Evolutionary conservation across 2,113 vertebrate species (phyloP).

Genomic region (Elgaria multicarinata): DNA sequence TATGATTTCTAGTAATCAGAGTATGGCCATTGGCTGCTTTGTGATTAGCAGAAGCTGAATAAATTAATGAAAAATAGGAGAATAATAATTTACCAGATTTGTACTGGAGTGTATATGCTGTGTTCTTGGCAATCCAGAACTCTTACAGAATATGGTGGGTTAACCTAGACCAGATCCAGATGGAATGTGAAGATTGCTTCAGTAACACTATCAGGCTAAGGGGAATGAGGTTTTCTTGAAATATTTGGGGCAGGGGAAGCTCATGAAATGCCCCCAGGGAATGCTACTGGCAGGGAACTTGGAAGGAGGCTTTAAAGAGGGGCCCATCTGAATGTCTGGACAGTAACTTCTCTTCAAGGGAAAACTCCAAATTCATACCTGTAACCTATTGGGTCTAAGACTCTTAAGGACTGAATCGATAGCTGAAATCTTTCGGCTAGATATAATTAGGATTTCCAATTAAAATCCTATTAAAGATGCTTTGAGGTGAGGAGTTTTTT

Average conservation of each 20-base stretch:
- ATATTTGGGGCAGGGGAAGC: too few relatives aligned
- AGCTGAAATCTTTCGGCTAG: neutral
- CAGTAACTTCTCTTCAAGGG: neutral
- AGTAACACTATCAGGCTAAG: neutral
- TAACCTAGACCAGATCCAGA: neutral
- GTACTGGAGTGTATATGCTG: neutral
- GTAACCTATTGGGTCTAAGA: neutral
- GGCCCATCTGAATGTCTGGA: neutral
- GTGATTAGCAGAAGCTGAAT: neutral
- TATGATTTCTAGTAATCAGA: neutral
- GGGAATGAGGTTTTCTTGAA: neutral
- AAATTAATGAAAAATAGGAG: neutral
- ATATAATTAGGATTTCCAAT: neutral
- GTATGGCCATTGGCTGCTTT: neutral
- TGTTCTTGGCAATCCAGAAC: neutral
- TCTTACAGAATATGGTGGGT: neutral
- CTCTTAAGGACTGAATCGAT: neutral
- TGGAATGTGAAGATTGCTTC: neutral
- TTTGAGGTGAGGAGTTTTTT: too few relatives aligned
- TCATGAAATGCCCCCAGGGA: neutral
- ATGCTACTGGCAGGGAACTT: neutral
- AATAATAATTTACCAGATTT: neutral
- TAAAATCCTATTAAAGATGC: neutral
- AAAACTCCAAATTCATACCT: neutral
- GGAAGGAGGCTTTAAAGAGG: neutral